Evolutionary conservation across 92 coral and sea anemone species (phyloP).

Genomic region (Virgularia gustaviana): DNA sequence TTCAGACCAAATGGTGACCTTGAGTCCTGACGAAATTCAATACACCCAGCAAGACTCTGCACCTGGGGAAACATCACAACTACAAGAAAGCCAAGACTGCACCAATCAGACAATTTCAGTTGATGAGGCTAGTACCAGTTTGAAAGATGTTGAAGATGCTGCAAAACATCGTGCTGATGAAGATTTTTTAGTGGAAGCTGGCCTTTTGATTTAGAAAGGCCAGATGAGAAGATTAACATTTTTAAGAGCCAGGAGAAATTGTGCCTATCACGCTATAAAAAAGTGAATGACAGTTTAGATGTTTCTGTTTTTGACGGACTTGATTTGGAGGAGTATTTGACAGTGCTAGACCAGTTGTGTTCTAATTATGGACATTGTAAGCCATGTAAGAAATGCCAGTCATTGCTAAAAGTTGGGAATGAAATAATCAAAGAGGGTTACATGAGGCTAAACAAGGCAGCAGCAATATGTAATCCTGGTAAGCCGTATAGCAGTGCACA

Average conservation of each 20-base stretch:
- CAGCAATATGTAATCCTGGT: slow-evolving; percentile 20
- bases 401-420: slow-evolving; percentile 30
- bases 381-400: not conserved
- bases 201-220: slow-evolving; percentile 6
- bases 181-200: slow-evolving; percentile 5
- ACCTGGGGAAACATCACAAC: not conserved
- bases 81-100: not conserved
- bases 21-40: not conserved
- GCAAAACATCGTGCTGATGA: not conserved
- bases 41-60: not conserved
- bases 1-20: not conserved
- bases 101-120: not conserved
- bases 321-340: not conserved
- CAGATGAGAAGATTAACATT: not conserved
- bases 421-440: slow-evolving; percentile 34
- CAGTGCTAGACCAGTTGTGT: not conserved
- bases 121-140: not conserved
- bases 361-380: not conserved
- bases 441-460: slow-evolving; percentile 31
- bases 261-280: not conserved
- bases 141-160: too few species aligned
- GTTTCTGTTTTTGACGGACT: slow-evolving; percentile 10
- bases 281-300: not conserved
- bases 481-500: not conserved
- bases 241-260: not conserved